These are phyloP conservation scores for Eleginops maclovinus DNA, from an alignment of 2,113 vertebrate species.

Conservation along the genomic window DNA sequence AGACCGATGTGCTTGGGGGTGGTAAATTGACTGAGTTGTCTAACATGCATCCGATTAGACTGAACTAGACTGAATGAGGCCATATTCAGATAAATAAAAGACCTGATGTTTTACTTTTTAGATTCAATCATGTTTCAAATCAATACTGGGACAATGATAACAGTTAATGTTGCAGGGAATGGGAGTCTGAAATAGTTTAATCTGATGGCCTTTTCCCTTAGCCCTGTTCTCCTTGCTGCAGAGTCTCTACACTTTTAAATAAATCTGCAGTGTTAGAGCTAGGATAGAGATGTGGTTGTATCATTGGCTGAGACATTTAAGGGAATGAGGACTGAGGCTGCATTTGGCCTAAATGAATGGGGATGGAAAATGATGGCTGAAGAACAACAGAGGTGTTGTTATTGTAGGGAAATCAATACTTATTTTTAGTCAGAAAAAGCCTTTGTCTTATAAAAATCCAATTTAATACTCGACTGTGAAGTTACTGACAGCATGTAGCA, in stretches of 20 bases:
- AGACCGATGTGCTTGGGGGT: slow-evolving; percentile 8
- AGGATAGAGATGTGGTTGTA: background rate
- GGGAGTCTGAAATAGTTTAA: background rate
- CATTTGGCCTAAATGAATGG: slow-evolving; percentile 22
- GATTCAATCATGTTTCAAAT: slow-evolving; percentile 4
- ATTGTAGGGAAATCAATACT: slow-evolving; percentile 40
- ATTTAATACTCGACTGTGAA: slow-evolving; percentile 19
- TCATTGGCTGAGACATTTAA: slow-evolving; percentile 9
- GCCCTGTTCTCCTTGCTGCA: background rate
- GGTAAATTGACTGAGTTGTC: slow-evolving; percentile 24
- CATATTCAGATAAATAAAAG: slow-evolving; percentile 1
- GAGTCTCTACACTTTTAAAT: background rate
- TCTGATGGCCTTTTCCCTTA: background rate
- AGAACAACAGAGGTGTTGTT: slow-evolving; percentile 29
- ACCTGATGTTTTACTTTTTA: slow-evolving; percentile 13
- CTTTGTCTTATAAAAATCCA: slow-evolving; percentile 11
- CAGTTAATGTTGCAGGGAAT: background rate
- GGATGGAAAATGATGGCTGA: slow-evolving; percentile 9
- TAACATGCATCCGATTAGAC: slow-evolving; percentile 33
- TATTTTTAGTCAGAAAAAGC: slow-evolving; percentile 12
- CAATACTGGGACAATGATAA: background rate
- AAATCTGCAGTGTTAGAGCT: background rate
- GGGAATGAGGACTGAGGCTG: slow-evolving; percentile 3
- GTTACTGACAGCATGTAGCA: slow-evolving; percentile 18
- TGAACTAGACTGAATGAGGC: background rate